Conservation (phyloP, 2,888 invertebrate species). For the Hanleya hanleyi region DNA sequence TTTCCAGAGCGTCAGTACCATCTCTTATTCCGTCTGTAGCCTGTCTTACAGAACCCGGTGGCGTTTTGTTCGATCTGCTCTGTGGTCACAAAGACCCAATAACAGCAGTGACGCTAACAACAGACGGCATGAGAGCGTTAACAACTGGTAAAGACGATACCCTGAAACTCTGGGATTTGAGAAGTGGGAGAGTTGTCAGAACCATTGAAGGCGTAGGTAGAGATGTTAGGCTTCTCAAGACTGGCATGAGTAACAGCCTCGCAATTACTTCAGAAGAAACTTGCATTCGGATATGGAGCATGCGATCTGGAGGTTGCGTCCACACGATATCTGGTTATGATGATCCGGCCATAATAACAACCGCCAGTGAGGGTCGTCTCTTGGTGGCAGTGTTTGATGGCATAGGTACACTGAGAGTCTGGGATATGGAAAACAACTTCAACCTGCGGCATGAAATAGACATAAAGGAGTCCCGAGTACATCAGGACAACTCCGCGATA, state of each 20-base stretch:
- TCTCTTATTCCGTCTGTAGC: constrained; percentile 64
- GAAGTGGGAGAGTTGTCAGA: constrained; percentile 60
- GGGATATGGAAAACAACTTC: constrained; percentile 53
- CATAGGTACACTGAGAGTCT: constrained; percentile 58
- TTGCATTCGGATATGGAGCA: constrained; percentile 61
- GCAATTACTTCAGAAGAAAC: constrained; percentile 61
- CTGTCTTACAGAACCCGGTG: constrained; percentile 69
- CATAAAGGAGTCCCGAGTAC: constrained; percentile 50
- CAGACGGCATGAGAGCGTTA: constrained; percentile 63
- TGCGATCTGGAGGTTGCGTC: constrained; percentile 50
- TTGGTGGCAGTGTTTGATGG: constrained; percentile 67
- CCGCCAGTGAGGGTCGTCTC: constrained; percentile 57
- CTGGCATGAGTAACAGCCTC: constrained; percentile 51
- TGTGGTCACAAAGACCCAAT: constrained; percentile 67
- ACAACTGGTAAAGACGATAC: constrained; percentile 68
- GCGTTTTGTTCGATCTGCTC: constrained; percentile 64
- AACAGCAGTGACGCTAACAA: constrained; percentile 62
- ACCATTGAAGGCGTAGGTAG: constrained; percentile 61
- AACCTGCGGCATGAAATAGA: constrained; percentile 46
- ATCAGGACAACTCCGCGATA: constrained; percentile 61
- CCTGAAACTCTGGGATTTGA: constrained; percentile 68
- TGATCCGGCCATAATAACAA: constrained; percentile 63
- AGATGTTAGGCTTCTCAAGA: constrained; percentile 54
- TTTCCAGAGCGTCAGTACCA: constrained; percentile 55
- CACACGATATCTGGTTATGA: constrained; percentile 50